These are phyloP conservation scores for Drosophila simulans DNA, from an alignment of 1,140 invertebrate species.

Conservation along the genomic window DNA sequence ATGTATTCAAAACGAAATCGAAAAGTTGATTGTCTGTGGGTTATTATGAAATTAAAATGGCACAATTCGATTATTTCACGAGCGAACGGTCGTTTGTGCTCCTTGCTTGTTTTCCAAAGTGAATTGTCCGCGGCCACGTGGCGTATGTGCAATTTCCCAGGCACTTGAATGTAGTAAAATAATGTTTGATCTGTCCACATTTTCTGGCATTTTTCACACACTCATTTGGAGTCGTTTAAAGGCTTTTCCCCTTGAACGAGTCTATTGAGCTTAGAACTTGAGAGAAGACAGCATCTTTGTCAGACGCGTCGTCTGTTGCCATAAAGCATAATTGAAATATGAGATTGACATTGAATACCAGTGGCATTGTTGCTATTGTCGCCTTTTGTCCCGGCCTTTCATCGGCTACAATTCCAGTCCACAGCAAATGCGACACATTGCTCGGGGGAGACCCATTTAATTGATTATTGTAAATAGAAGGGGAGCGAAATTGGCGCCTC, in stretches of 20 bases:
- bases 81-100: slow-evolving; percentile 6
- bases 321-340: slow-evolving; percentile 82
- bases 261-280: slow-evolving; percentile 20
- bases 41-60: slow-evolving; percentile 67
- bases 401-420: slow-evolving; percentile 50
- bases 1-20: slow-evolving; percentile 22
- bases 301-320: slow-evolving; percentile 70
- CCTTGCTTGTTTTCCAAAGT: slow-evolving; percentile 2
- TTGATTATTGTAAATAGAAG: slow-evolving; percentile 75
- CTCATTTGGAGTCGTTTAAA: slow-evolving; percentile 10
- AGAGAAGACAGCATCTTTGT: slow-evolving; percentile 21
- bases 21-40: slow-evolving; percentile 37
- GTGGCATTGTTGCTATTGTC: slow-evolving; percentile 40
- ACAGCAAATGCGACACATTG: slow-evolving; percentile 31
- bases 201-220: slow-evolving; percentile 20
- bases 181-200: neutral
- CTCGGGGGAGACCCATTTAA: slow-evolving; percentile 53
- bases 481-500: slow-evolving; percentile 23
- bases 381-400: slow-evolving; percentile 60
- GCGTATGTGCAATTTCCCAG: slow-evolving; percentile 48
- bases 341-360: slow-evolving; percentile 80
- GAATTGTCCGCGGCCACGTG: slow-evolving; percentile 13
- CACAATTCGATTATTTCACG: slow-evolving; percentile 65
- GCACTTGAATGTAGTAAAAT: slow-evolving; percentile 1
- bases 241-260: slow-evolving; percentile 9